Percentiles rank a stretch among this genome's conserved stretches.
These are phyloP conservation scores for Perca schrenkii DNA, from an alignment of 2,113 vertebrate species.

Conservation along the genomic window DNA sequence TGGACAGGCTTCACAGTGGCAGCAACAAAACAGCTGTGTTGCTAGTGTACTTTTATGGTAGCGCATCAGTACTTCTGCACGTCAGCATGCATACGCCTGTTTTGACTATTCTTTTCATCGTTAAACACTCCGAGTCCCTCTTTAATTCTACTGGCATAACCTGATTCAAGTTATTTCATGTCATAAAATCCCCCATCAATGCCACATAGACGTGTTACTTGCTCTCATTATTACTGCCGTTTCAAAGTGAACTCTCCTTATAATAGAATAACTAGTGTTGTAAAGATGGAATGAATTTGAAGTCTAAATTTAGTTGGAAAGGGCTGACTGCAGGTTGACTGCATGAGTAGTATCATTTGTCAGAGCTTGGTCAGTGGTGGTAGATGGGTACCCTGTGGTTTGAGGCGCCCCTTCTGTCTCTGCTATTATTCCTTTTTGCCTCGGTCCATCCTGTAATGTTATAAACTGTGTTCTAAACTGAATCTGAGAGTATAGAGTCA, in stretches of 20 bases:
- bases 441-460: background rate
- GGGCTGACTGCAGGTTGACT: background rate
- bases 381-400: background rate
- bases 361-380: background rate
- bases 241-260: background rate
- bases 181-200: background rate
- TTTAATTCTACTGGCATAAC: constrained; percentile 1
- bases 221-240: background rate
- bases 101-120: background rate
- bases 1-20: constrained; percentile 13
- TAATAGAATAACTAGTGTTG: background rate
- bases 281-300: background rate
- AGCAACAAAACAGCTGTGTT: constrained; percentile 6
- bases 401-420: background rate
- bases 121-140: background rate
- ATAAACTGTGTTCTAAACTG: background rate
- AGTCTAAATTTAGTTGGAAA: background rate
- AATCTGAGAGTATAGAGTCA: background rate
- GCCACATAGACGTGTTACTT: background rate
- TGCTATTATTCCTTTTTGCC: background rate
- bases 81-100: background rate
- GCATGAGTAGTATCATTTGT: background rate
- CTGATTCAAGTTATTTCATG: background rate
- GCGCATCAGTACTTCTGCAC: constrained; percentile 1
- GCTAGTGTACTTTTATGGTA: background rate